Conservation (phyloP, 2,113 vertebrate genomes). For the Triplophysa dalaica region DNA sequence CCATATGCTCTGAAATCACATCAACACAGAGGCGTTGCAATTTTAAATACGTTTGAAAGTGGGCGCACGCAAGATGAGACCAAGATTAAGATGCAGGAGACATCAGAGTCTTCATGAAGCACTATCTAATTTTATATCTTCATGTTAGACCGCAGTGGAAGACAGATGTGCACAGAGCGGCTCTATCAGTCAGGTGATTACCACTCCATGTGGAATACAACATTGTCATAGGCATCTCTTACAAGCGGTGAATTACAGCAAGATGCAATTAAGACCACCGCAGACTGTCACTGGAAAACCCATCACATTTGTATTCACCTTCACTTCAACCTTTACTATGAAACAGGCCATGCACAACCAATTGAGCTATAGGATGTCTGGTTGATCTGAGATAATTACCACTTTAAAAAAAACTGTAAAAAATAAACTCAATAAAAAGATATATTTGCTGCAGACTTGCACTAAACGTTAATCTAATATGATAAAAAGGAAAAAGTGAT, state of each 20-base stretch:
- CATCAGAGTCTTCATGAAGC: conserved; percentile 51
- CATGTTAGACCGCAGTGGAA: conserved; percentile 44
- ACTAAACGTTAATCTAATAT: not conserved
- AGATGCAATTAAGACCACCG: conserved; percentile 71
- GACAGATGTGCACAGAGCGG: conserved; percentile 60
- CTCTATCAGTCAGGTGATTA: conserved; percentile 65
- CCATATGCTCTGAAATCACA: not conserved
- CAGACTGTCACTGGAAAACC: conserved; percentile 58
- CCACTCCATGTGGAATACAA: conserved; percentile 56
- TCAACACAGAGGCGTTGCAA: conserved; percentile 20
- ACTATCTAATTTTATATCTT: conserved; percentile 51
- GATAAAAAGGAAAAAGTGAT: not conserved
- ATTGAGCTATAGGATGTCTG: not conserved
- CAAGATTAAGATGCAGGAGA: conserved; percentile 38
- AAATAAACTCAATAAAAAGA: not conserved
- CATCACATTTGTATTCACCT: not conserved
- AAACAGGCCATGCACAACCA: not conserved
- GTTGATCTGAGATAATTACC: not conserved
- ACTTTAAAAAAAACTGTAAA: not conserved
- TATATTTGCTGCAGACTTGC: not conserved
- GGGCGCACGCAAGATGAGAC: conserved; percentile 10
- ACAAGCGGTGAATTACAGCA: conserved; percentile 64
- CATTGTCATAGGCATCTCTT: conserved; percentile 52
- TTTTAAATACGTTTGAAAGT: conserved; percentile 32
- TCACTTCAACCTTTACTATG: conserved; percentile 4